Evolutionary conservation across 2,797 vertebrate genomes (phyloP).

Genomic region (Otolemur crassicaudatus): DNA sequence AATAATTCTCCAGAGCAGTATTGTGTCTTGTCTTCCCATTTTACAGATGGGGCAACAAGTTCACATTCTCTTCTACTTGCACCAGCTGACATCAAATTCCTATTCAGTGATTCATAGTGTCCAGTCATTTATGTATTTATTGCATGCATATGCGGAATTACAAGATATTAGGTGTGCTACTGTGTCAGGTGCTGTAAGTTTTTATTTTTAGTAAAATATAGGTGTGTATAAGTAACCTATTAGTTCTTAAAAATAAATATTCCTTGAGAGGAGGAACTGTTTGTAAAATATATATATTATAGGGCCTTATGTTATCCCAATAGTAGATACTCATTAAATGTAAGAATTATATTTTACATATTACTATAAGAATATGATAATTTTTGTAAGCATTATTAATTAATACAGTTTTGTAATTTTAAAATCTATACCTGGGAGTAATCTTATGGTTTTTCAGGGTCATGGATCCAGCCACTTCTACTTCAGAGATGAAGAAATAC

Average conservation of each 20-base stretch:
- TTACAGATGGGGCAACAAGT: not conserved
- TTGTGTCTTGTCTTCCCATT: not conserved
- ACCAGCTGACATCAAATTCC: not conserved
- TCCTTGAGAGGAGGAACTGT: not conserved
- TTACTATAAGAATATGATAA: not conserved
- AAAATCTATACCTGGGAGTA: not conserved
- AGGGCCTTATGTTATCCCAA: not conserved
- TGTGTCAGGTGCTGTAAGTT: not conserved
- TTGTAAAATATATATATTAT: not conserved
- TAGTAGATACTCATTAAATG: not conserved
- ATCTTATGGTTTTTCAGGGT: slow-evolving; percentile 23
- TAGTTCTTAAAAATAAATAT: not conserved
- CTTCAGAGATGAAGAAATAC: slow-evolving; percentile 49
- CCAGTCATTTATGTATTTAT: not conserved
- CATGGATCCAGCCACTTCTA: not conserved
- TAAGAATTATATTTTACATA: not conserved
- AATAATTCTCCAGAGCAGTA: not conserved
- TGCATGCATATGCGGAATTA: not conserved
- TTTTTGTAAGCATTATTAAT: not conserved
- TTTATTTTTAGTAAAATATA: slow-evolving; percentile 17
- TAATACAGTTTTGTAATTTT: slow-evolving; percentile 12
- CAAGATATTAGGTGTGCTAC: not conserved
- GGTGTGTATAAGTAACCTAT: not conserved
- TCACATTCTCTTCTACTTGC: not conserved
- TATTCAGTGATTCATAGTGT: not conserved